A percentile compares a stretch with the other conserved stretches of the same genome.
Conservation (phyloP, 2,113 vertebrate species). For the Alethe diademata region DNA sequence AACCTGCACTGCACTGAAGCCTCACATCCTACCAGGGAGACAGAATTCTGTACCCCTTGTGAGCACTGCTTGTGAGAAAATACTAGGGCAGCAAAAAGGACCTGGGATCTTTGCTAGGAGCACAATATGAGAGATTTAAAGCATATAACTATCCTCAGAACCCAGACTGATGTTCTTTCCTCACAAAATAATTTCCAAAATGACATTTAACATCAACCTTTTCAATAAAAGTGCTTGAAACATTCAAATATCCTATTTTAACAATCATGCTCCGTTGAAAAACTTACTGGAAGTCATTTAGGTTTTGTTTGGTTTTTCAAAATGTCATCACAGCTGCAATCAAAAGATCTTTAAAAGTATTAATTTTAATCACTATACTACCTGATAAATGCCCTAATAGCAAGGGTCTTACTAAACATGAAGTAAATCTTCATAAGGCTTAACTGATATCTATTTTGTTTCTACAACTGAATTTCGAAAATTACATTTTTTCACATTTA, state of each 20-base stretch:
- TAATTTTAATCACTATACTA: not conserved
- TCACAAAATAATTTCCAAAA: not conserved
- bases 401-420: not conserved
- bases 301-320: not conserved
- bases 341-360: not conserved
- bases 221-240: not conserved
- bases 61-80: not conserved
- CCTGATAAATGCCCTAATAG: not conserved
- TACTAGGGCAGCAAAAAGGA: not conserved
- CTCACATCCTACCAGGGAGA: not conserved
- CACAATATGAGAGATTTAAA: not conserved
- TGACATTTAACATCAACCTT: not conserved
- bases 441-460: not conserved
- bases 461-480: not conserved
- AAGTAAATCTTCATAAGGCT: not conserved
- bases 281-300: not conserved
- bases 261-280: not conserved
- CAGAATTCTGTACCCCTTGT: not conserved
- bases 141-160: not conserved
- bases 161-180: not conserved
- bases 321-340: not conserved
- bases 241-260: not conserved
- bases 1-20: not conserved
- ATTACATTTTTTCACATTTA: conserved; percentile 24
- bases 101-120: not conserved